Percentiles rank a stretch among this genome's conserved stretches.
These are phyloP conservation scores for Cyrtorhinus lividipennis DNA, from an alignment of 1,140 invertebrate genomes.

Conservation along the genomic window DNA sequence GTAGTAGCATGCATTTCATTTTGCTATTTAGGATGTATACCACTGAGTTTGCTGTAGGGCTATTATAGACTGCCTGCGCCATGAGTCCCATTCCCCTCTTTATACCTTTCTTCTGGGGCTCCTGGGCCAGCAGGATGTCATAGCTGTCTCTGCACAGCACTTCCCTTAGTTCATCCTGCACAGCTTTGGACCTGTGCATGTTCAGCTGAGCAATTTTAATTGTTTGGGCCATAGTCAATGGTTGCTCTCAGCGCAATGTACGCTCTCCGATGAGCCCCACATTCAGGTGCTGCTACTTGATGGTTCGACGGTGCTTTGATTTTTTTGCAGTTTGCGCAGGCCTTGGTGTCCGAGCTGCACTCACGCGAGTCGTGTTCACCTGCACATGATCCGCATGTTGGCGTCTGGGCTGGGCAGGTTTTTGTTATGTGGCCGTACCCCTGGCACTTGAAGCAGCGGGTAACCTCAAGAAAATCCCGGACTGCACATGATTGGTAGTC, in stretches of 20 bases:
- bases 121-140: not conserved
- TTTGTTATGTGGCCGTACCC: slow-evolving; percentile 15
- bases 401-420: not conserved
- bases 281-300: not conserved
- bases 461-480: slow-evolving; percentile 12
- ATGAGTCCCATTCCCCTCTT: not conserved
- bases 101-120: not conserved
- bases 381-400: slow-evolving; percentile 7
- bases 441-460: slow-evolving; percentile 17
- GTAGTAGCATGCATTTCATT: not conserved
- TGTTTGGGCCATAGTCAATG: not conserved
- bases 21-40: not conserved
- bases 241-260: not conserved
- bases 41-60: not conserved
- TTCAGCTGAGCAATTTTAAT: not conserved
- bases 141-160: not conserved
- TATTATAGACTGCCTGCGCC: not conserved
- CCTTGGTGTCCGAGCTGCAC: not conserved
- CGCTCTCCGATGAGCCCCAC: not conserved
- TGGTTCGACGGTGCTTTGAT: not conserved
- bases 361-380: not conserved
- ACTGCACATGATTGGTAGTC: slow-evolving; percentile 1
- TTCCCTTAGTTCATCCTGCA: not conserved
- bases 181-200: not conserved
- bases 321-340: not conserved